phyloP scores from a whole-genome alignment of 1,140 invertebrate genomes.

The Bombus superbus region DNA sequence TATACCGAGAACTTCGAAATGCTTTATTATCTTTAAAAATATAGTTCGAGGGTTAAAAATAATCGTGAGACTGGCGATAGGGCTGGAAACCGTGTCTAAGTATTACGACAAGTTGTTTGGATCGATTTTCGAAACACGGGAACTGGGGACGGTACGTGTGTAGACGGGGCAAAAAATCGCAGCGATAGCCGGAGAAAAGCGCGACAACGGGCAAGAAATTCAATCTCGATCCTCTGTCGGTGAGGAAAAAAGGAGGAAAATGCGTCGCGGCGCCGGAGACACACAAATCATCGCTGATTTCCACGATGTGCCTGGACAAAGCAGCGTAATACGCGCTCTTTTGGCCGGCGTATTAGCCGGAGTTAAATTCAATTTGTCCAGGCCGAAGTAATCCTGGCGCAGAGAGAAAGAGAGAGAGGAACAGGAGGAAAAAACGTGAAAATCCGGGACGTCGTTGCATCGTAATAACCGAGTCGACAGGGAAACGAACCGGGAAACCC shows the following conservation, averaged over 20 bases:
- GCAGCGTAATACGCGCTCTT: constrained; percentile 56
- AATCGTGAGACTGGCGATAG: no score
- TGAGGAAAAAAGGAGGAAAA: constrained; percentile 25
- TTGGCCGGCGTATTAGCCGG: constrained; percentile 54
- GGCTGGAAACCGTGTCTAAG: background rate
- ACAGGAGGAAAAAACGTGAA: constrained; percentile 26
- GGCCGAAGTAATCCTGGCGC: constrained; percentile 32
- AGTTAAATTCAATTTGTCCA: constrained; percentile 67
- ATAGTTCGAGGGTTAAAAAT: background rate
- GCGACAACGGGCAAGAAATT: constrained; percentile 50
- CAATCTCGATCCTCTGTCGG: constrained; percentile 43
- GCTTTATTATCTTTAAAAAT: background rate
- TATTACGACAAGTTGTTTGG: background rate
- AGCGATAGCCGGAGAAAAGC: constrained; percentile 7
- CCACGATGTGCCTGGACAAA: constrained; percentile 48
- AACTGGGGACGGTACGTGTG: background rate
- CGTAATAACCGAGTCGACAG: constrained; percentile 40
- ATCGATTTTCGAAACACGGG: background rate
- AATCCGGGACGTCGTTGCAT: constrained; percentile 42
- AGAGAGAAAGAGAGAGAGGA: background rate
- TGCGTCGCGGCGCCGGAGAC: constrained; percentile 32
- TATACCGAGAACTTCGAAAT: background rate
- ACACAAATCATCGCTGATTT: constrained; percentile 64
- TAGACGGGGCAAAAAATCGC: constrained; percentile 11
- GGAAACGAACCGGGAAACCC: background rate